phyloP scores from a whole-genome alignment of 2,888 invertebrate species.

The Scrobipalpa costella region DNA sequence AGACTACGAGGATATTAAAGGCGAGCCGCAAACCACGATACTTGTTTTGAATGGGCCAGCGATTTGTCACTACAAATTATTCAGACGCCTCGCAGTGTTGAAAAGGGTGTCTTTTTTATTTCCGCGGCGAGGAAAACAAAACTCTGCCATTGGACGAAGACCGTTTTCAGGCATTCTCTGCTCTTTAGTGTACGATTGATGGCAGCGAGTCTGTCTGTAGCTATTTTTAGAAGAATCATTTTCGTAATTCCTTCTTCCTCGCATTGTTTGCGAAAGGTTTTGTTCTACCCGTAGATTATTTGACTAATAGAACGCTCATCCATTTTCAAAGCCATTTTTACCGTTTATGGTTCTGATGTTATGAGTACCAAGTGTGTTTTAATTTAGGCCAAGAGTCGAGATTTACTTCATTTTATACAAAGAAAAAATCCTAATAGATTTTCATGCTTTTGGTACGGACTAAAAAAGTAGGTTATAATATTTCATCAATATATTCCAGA shows the following conservation, averaged over 20 bases:
- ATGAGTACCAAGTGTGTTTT: too few species aligned
- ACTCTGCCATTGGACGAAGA: slow-evolving; percentile 6
- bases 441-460: too few species aligned
- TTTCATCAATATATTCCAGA: too few species aligned
- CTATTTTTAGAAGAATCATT: slow-evolving; percentile 10
- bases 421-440: too few species aligned
- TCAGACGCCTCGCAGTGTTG: slow-evolving; percentile 56
- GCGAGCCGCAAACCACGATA: neutral
- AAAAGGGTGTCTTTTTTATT: slow-evolving; percentile 54
- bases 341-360: neutral
- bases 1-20: neutral
- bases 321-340: neutral
- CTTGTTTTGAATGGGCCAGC: slow-evolving; percentile 63
- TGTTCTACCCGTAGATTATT: slow-evolving; percentile 3
- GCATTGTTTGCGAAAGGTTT: neutral
- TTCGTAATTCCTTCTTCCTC: neutral
- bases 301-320: neutral
- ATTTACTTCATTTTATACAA: too few species aligned
- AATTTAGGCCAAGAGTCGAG: too few species aligned
- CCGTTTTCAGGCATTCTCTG: slow-evolving; percentile 9
- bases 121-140: slow-evolving; percentile 18
- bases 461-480: too few species aligned
- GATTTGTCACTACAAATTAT: slow-evolving; percentile 71
- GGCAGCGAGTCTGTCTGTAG: neutral
- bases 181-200: slow-evolving; percentile 20